Conservation (phyloP, 2,113 vertebrate genomes). For the Cyanoramphus novaezelandiae region DNA sequence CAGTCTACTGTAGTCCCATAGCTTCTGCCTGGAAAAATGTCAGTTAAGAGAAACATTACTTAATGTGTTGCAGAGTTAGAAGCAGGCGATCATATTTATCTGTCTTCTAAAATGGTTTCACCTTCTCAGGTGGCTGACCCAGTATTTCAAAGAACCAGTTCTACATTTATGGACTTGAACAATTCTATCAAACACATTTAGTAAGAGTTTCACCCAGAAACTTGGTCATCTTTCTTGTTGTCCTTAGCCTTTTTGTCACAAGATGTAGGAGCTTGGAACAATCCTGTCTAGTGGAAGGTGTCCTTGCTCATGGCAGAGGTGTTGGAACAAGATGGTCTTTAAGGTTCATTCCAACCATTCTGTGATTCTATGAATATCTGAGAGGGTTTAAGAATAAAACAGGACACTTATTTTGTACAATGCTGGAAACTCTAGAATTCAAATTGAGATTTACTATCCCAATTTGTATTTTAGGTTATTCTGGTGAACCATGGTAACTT, state of each 20-base stretch:
- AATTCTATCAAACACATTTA: background rate
- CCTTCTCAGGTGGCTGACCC: background rate
- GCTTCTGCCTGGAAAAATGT: constrained; percentile 81
- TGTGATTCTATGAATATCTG: background rate
- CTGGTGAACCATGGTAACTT: background rate
- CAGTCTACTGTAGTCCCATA: constrained; percentile 86
- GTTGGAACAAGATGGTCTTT: background rate
- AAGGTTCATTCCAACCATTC: background rate
- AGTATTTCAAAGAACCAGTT: background rate
- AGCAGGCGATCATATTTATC: background rate
- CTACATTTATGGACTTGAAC: background rate
- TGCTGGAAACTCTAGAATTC: background rate
- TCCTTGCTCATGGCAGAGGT: background rate
- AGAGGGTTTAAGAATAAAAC: background rate
- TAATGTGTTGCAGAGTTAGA: background rate
- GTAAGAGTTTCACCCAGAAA: background rate
- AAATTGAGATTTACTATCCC: background rate
- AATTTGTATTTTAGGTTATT: background rate
- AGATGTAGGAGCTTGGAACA: background rate
- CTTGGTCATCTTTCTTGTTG: background rate
- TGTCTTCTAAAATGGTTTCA: background rate
- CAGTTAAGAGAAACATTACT: background rate
- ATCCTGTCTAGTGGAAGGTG: background rate
- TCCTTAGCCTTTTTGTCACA: background rate
- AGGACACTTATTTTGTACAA: background rate